These are phyloP conservation scores for Trypoxylon attenuatum DNA, from an alignment of 2,888 invertebrate genomes.

Conservation along the genomic window DNA sequence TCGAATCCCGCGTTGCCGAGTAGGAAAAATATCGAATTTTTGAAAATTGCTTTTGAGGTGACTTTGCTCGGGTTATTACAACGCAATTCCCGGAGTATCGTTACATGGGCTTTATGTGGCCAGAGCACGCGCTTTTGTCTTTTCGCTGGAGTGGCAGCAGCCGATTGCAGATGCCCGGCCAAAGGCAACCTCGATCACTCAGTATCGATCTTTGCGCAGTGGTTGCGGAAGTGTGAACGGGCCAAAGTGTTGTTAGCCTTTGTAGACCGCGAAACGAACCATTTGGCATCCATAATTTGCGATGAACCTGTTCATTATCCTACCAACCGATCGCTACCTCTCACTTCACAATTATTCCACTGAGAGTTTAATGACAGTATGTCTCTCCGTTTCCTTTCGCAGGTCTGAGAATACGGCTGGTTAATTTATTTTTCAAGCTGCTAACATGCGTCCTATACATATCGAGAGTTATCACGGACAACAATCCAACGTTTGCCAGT, in stretches of 20 bases:
- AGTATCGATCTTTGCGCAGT: conserved; percentile 8
- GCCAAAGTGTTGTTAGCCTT: conserved; percentile 22
- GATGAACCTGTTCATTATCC: no score
- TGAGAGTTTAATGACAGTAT: no score
- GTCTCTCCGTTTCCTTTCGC: no score
- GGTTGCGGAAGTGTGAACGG: conserved; percentile 7
- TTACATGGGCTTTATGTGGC: no score
- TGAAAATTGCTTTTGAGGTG: no score
- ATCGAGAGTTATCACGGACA: conserved; percentile 92
- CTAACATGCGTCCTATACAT: conserved; percentile 97
- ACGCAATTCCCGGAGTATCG: conserved; percentile 21
- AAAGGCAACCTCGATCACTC: conserved; percentile 13
- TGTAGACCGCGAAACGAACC: no score
- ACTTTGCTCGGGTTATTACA: not conserved
- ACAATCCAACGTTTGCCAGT: conserved; percentile 89
- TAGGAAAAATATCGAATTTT: no score
- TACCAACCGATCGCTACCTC: no score
- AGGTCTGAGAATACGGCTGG: conserved; percentile 98
- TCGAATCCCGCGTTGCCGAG: no score
- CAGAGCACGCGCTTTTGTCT: no score
- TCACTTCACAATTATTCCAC: no score
- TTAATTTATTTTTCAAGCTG: conserved; percentile 97
- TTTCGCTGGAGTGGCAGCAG: conserved; percentile 27
- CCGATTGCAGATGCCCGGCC: conserved; percentile 35
- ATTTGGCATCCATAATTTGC: no score